phyloP scores from a whole-genome alignment of 2,113 vertebrate genomes.

The Prolemur simus region DNA sequence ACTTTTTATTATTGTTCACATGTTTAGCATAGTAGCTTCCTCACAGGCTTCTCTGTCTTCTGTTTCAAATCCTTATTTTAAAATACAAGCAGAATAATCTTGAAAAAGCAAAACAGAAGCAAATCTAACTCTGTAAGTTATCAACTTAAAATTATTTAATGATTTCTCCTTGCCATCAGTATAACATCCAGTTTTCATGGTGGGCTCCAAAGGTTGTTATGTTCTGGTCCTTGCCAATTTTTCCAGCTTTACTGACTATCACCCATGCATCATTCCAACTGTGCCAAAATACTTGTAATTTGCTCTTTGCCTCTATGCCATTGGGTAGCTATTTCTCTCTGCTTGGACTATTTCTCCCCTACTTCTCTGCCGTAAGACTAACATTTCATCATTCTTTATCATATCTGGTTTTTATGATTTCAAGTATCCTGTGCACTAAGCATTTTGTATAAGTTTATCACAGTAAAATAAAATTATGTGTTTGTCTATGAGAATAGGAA shows the following conservation, averaged over 20 bases:
- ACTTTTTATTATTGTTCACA: not conserved
- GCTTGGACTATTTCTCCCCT: not conserved
- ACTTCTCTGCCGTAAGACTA: not conserved
- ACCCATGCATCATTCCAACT: not conserved
- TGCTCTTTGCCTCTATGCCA: not conserved
- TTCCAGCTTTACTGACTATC: not conserved
- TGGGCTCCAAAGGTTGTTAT: not conserved
- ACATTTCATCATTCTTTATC: not conserved
- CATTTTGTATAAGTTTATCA: not conserved
- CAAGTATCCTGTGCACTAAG: not conserved
- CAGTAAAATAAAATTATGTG: not conserved
- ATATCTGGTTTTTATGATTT: not conserved
- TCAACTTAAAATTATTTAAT: not conserved
- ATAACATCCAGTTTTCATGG: not conserved
- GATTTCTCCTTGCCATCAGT: not conserved
- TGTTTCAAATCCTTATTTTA: not conserved
- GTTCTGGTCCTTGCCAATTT: not conserved
- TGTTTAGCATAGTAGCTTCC: not conserved
- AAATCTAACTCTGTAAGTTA: not conserved
- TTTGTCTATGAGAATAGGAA: not conserved
- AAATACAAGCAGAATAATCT: not conserved
- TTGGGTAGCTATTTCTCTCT: not conserved
- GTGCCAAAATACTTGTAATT: not conserved
- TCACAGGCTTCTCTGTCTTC: not conserved
- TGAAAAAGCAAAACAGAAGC: conserved; percentile 9